Base-by-base conservation (phyloP, 2,797 vertebrate genomes). In the Eutrigla gurnardus region DNA sequence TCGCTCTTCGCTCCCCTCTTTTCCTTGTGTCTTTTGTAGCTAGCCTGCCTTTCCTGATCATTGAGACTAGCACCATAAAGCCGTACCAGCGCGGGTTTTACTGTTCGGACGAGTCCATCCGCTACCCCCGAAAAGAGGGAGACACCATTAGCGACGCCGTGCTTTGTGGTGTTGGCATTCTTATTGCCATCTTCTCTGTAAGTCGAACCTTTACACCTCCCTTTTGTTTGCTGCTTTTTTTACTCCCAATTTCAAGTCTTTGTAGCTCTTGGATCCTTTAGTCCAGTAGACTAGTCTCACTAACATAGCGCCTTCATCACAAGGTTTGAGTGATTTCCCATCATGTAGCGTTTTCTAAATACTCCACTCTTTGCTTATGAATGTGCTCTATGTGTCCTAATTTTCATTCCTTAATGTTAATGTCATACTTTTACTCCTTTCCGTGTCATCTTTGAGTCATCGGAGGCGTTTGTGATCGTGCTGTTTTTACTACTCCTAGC, bases 1-100 rank as follows among this genome's bases (percentile, higher is more conserved):
- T 86, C 69, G 83, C 73, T 85, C 25, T 73, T 68, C 18, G 53
- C 61, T 65, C 50, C 43, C 37, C 37, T 40, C 66, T 39, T 63
- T 72, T 79, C 65, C 83, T 60, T 92, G 79, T 92, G 87, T 93
- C 89, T 89, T 69, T 88, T 94, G 86, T 92, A 99, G 98, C 98
- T 73, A 96, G 95, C 92, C 95, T 99, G 90, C 98, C 98, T 90
- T 99, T 99, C 96, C 95, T 99, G 95, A 96, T 99, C 94, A 98
- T 99, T 78, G 97, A 99, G 96, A 97, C 97, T 62, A 99, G 97
- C 96, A 96, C 96, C 94, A 96, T 99, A 92, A 94, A 96, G 84
- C 97, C 98, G 74, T 98, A 98, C 93, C 95, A 93, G 76, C 95
- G 98, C 77, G 98, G 98, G 84, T 99, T 99, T 96, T 99, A 99